A percentile compares a stretch with the other conserved stretches of the same genome.
phyloP scores from a whole-genome alignment of 2,113 vertebrate genomes.

The Sterrhoptilus dennistouni region DNA sequence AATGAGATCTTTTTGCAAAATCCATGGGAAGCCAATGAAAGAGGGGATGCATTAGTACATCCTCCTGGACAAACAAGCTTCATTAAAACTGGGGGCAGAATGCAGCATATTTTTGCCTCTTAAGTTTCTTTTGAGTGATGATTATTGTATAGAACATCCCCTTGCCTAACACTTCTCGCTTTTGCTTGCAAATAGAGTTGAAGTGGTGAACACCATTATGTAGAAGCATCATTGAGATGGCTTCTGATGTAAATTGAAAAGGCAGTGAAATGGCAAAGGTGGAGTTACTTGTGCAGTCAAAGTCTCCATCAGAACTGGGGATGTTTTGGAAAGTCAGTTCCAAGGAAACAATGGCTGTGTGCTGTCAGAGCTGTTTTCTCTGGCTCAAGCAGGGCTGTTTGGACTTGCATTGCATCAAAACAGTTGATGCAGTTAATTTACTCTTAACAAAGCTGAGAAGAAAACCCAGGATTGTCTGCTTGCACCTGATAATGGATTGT shows the following conservation, averaged over 20 bases:
- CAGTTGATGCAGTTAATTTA: slow-evolving; percentile 23
- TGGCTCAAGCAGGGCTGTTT: not conserved
- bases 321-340: slow-evolving; percentile 30
- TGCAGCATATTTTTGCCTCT: not conserved
- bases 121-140: not conserved
- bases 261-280: not conserved
- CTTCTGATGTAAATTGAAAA: not conserved
- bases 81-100: not conserved
- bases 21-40: not conserved
- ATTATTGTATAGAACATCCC: not conserved
- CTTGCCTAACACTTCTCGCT: not conserved
- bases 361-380: slow-evolving; percentile 6
- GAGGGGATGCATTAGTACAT: not conserved
- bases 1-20: not conserved
- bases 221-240: not conserved
- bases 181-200: not conserved
- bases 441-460: slow-evolving; percentile 1
- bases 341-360: slow-evolving; percentile 35
- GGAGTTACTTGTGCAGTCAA: not conserved
- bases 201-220: not conserved
- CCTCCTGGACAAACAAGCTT: not conserved
- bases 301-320: not conserved
- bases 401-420: not conserved
- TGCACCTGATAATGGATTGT: not conserved
- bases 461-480: not conserved